Base-by-base conservation (phyloP, 2,113 vertebrate genomes). In the Bambusicola thoracicus region DNA sequence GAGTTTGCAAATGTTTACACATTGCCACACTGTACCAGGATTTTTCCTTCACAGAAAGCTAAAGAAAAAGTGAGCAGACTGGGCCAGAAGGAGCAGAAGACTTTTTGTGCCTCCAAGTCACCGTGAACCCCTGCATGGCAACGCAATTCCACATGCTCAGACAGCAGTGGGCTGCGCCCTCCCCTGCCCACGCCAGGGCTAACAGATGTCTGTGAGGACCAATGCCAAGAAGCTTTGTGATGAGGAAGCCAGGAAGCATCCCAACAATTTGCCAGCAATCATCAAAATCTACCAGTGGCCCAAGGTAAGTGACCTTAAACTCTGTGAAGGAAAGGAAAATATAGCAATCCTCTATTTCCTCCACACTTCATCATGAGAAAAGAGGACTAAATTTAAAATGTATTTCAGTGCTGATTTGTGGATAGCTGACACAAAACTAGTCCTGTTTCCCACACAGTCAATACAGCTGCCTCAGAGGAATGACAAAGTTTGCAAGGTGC, bases 251-350 rank as follows among this genome's bases (percentile, higher is more conserved):
- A 86, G 2, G 75, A 63, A 92, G 21, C 74, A 94, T 38, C 46
- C 69, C 67, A 32, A 59, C 41, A 96, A 40, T 61, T 30, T 83
- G 76, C 51, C 90, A 93, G 51, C 62, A 83, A 81, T 43, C 82
- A 84, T 68, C 81, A 90, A 59, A 51, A 75, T 74, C 95, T 63
- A 78, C 73, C 56, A 36, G 13, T 25, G 76, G 48, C 69, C 69
- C 38, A 21, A 46, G 44, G 81, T 67, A 46, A 55, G 68, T 2
- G 38, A 81, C 85, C 76, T 85, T 46, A 22, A 87, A 22, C 49
- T 46, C 44, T 13, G 12, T 3, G 18, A 38, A 48, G 24, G n/a
- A n/a, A 48, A 59, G 10, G 55, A 25, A 30, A 8, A 59, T 4
- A 7, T 16, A 70, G 15, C 7, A 21, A 77, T 7, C 29, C 36